Percentiles rank a stretch among this genome's conserved stretches.
Evolutionary conservation across 2,113 vertebrate genomes (phyloP).

Genomic region (Lepisosteus osseus): DNA sequence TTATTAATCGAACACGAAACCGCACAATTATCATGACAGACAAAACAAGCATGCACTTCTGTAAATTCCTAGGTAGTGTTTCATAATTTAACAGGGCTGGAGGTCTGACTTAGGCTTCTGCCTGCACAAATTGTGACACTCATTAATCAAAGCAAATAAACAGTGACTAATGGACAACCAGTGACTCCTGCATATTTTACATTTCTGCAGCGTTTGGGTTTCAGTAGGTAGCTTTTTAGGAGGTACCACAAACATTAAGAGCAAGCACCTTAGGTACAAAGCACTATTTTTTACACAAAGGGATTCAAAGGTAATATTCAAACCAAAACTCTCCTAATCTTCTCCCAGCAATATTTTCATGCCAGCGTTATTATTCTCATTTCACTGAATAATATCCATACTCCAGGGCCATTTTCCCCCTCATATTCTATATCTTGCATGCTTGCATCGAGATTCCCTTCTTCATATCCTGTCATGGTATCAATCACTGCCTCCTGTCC

Average conservation of each 20-base stretch:
- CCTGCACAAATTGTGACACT: background rate
- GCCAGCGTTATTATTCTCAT: slow-evolving; percentile 87
- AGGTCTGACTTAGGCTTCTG: slow-evolving; percentile 4
- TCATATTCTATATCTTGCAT: slow-evolving; percentile 80
- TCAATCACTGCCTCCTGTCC: slow-evolving; percentile 98
- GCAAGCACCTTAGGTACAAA: slow-evolving; percentile 49
- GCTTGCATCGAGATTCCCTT: slow-evolving; percentile 74
- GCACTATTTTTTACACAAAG: slow-evolving; percentile 47
- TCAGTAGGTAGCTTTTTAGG: slow-evolving; percentile 1
- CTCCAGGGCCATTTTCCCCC: slow-evolving; percentile 77
- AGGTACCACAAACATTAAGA: background rate
- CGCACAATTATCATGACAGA: background rate
- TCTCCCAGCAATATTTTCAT: slow-evolving; percentile 84
- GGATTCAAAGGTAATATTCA: slow-evolving; percentile 68
- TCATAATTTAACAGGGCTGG: slow-evolving; percentile 9
- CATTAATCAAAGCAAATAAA: slow-evolving; percentile 34
- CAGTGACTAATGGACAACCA: slow-evolving; percentile 36
- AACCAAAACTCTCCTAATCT: slow-evolving; percentile 85
- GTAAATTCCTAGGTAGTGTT: background rate
- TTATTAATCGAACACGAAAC: background rate
- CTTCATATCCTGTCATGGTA: slow-evolving; percentile 95
- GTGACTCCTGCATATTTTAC: slow-evolving; percentile 26
- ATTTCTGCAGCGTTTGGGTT: slow-evolving; percentile 12
- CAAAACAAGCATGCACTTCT: background rate
- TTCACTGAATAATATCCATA: slow-evolving; percentile 93